These are phyloP conservation scores for Chelonia mydas DNA, from an alignment of 2,797 vertebrate genomes.

Conservation along the genomic window DNA sequence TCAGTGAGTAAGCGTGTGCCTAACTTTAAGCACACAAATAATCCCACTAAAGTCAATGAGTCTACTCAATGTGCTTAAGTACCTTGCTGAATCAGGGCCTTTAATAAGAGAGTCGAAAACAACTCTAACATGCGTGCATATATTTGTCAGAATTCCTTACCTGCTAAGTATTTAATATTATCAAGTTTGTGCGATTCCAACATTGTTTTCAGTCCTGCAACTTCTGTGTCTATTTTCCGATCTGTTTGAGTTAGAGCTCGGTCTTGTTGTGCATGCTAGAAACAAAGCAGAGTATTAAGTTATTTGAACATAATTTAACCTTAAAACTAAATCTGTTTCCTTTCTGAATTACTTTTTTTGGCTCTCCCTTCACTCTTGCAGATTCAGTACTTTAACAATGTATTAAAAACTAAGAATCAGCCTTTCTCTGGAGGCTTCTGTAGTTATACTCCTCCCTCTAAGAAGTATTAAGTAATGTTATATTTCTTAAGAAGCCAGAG, in stretches of 20 bases:
- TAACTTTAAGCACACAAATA: neutral
- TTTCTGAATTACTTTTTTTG: neutral
- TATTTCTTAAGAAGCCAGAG: neutral
- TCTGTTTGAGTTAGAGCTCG: slow-evolving; percentile 90
- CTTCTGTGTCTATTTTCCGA: slow-evolving; percentile 96
- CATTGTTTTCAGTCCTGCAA: slow-evolving; percentile 96
- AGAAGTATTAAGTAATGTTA: neutral
- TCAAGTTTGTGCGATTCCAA: slow-evolving; percentile 96
- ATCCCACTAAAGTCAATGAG: neutral
- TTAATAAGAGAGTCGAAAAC: neutral
- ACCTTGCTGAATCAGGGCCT: neutral
- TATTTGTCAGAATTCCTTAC: slow-evolving; percentile 77
- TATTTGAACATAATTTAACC: neutral
- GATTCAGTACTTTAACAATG: neutral
- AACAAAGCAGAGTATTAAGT: neutral
- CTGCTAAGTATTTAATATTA: slow-evolving; percentile 97
- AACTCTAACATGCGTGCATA: neutral
- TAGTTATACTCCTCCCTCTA: neutral
- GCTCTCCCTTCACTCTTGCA: neutral
- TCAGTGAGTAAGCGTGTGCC: neutral
- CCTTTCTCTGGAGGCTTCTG: neutral
- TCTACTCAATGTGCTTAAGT: neutral
- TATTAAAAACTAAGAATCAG: neutral
- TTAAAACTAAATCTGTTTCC: neutral
- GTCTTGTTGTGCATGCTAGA: slow-evolving; percentile 91